These are phyloP conservation scores for Ammospiza caudacuta DNA, from an alignment of 2,113 vertebrate genomes.

Conservation along the genomic window DNA sequence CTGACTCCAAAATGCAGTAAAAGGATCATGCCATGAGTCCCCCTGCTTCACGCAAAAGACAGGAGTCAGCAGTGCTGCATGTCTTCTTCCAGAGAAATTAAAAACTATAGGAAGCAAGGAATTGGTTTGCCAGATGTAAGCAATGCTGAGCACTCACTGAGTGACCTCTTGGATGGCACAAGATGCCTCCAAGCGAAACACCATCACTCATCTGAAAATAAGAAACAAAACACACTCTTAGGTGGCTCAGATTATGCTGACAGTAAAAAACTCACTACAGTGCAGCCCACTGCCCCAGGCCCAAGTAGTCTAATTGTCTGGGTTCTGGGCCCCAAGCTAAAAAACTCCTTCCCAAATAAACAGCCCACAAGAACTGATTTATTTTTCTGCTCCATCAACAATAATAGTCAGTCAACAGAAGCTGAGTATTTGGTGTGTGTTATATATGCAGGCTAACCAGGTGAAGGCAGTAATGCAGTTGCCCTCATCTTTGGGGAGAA, in stretches of 20 bases:
- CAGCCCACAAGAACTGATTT: background rate
- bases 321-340: background rate
- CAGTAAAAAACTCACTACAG: background rate
- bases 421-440: background rate
- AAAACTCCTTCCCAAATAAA: slow-evolving; percentile 2
- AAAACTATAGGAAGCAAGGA: background rate
- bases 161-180: background rate
- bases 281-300: background rate
- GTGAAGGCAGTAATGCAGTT: background rate
- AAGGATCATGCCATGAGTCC: background rate
- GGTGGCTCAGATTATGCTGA: background rate
- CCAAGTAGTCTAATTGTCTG: background rate
- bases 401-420: background rate
- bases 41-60: background rate
- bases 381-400: slow-evolving; percentile 2
- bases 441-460: background rate
- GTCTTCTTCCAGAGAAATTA: background rate
- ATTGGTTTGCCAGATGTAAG: background rate
- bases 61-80: background rate
- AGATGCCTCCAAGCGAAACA: background rate
- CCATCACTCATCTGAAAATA: background rate
- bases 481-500: slow-evolving; percentile 5
- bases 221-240: background rate
- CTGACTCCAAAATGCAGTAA: background rate
- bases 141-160: background rate